phyloP scores from a whole-genome alignment of 2,113 vertebrate genomes.

The Tursiops truncatus region DNA sequence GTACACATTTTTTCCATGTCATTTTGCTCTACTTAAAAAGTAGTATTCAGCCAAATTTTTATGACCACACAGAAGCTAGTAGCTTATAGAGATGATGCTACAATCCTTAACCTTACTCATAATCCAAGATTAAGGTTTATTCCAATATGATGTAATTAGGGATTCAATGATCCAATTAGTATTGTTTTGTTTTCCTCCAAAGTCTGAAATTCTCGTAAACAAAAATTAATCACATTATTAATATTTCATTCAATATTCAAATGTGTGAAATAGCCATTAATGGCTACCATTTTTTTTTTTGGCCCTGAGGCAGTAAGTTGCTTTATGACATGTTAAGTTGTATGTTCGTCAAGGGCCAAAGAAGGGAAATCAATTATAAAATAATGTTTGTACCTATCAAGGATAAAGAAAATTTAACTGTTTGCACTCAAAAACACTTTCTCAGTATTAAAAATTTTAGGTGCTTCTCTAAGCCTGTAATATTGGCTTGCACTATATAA shows the following conservation, averaged over 20 bases:
- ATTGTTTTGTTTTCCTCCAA: conserved; percentile 16
- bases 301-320: not conserved
- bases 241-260: conserved; percentile 21
- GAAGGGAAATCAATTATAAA: not conserved
- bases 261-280: not conserved
- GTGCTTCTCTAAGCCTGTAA: not conserved
- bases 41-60: conserved; percentile 31
- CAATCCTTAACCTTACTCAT: not conserved
- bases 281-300: not conserved
- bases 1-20: conserved; percentile 50
- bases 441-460: not conserved
- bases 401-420: not conserved
- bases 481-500: not conserved
- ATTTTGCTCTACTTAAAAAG: conserved; percentile 72
- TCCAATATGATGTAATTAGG: not conserved
- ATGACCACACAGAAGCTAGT: not conserved
- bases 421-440: not conserved
- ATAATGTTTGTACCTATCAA: not conserved
- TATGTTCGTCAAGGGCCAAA: not conserved
- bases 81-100: not conserved
- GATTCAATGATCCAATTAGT: not conserved
- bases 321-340: not conserved
- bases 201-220: not conserved
- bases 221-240: not conserved
- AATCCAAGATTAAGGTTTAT: not conserved